Percentiles rank a stretch among this genome's conserved stretches.
These are phyloP conservation scores for Melanotaenia maccullochi DNA, from an alignment of 2,797 vertebrate genomes.

Conservation along the genomic window DNA sequence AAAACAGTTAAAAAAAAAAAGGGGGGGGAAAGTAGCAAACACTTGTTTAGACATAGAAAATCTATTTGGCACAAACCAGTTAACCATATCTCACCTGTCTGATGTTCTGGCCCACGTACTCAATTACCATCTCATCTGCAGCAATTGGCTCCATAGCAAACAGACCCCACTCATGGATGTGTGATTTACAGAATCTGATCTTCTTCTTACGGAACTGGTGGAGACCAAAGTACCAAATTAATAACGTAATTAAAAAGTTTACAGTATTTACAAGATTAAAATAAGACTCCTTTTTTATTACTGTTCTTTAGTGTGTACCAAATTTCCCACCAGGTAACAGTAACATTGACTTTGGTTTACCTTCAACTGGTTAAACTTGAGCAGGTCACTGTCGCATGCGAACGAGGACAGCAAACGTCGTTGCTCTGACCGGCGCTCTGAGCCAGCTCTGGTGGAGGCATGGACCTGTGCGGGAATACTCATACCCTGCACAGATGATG, in stretches of 20 bases:
- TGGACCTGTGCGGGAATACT: constrained; percentile 98
- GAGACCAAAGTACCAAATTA: not conserved
- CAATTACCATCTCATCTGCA: constrained; percentile 99
- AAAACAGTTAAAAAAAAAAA: not conserved
- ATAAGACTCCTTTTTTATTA: not conserved
- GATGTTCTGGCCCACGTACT: constrained; percentile 98
- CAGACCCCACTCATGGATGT: constrained; percentile 98
- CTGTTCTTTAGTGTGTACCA: not conserved
- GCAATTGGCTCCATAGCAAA: constrained; percentile 98
- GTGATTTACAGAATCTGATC: constrained; percentile 94
- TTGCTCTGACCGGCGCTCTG: constrained; percentile 95
- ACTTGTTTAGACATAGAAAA: constrained; percentile 5
- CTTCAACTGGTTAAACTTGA: constrained; percentile 99
- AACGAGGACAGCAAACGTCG: constrained; percentile 94
- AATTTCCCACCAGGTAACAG: not conserved
- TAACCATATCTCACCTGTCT: constrained; percentile 88
- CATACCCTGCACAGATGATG: constrained; percentile 86
- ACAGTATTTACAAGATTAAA: not conserved
- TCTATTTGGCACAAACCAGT: not conserved
- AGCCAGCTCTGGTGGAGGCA: constrained; percentile 92
- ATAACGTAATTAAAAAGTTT: not conserved
- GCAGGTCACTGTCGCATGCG: constrained; percentile 96
- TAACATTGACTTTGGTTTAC: constrained; percentile 68
- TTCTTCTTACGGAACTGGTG: constrained; percentile 97
- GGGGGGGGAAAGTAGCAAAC: not conserved